Conservation (phyloP, 2,888 invertebrate species). For the Thymelicus acteon region DNA sequence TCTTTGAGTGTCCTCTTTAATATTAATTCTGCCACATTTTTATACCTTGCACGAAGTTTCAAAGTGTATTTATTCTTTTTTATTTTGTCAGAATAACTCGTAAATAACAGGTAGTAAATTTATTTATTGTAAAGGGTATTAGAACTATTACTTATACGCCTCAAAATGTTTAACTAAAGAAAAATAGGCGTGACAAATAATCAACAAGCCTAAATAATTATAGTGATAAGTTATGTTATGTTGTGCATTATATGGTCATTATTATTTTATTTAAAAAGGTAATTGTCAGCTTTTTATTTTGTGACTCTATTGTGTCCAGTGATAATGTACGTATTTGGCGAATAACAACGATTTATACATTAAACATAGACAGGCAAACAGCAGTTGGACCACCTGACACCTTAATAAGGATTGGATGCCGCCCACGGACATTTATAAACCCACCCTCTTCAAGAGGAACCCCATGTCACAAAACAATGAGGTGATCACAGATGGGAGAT, state of each 20-base stretch:
- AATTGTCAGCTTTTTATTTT: too few relatives aligned
- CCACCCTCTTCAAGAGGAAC: not conserved
- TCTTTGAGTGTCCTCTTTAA: not conserved
- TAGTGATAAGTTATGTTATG: too few relatives aligned
- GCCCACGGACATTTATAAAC: not conserved
- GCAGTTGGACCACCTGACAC: not conserved
- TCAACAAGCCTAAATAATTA: too few relatives aligned
- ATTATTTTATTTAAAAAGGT: too few relatives aligned
- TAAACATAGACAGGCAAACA: not conserved
- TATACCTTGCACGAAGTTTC: not conserved
- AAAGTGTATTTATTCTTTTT: not conserved
- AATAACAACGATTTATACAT: not conserved
- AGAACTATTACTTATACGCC: too few relatives aligned
- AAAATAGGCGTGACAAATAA: too few relatives aligned
- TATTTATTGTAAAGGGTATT: not conserved
- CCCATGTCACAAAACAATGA: not conserved
- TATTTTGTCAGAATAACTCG: not conserved
- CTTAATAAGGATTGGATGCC: not conserved
- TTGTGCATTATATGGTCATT: too few relatives aligned
- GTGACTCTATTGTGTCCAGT: too few relatives aligned
- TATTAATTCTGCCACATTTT: conserved; percentile 8
- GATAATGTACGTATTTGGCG: not conserved
- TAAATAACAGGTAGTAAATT: not conserved
- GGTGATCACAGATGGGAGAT: not conserved
- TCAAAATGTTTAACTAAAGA: too few relatives aligned